These are phyloP conservation scores for Uropetala carovei DNA, from an alignment of 2,888 invertebrate species.

Conservation along the genomic window DNA sequence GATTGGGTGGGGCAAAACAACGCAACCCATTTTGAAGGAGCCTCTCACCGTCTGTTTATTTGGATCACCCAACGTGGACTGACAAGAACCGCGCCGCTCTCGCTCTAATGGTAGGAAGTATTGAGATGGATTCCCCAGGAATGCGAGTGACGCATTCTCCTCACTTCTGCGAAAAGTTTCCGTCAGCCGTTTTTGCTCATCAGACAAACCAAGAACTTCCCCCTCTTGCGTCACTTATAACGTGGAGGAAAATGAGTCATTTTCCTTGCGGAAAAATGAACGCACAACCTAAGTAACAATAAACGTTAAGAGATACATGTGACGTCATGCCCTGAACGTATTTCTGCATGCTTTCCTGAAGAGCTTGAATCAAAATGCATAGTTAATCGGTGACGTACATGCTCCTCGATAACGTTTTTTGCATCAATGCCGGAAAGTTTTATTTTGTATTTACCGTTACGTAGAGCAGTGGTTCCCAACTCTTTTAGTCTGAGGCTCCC, in stretches of 20 bases:
- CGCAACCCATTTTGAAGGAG: not conserved
- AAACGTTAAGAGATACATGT: too few relatives aligned
- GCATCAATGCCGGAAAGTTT: too few relatives aligned
- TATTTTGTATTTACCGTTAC: too few relatives aligned
- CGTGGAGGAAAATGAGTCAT: constrained; percentile 43
- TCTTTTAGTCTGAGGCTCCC: too few relatives aligned
- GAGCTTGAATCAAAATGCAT: too few relatives aligned
- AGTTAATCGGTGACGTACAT: too few relatives aligned
- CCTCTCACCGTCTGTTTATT: not conserved
- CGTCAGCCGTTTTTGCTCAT: constrained; percentile 45
- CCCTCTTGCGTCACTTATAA: constrained; percentile 54
- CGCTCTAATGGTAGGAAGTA: constrained; percentile 22
- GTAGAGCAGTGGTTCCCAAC: too few relatives aligned
- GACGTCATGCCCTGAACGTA: too few relatives aligned
- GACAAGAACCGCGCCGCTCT: not conserved
- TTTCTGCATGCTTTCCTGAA: too few relatives aligned
- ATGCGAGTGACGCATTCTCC: constrained; percentile 18
- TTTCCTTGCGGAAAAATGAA: not conserved
- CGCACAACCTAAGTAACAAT: too few relatives aligned
- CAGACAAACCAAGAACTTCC: constrained; percentile 54
- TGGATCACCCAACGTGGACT: constrained; percentile 26
- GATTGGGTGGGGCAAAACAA: not conserved
- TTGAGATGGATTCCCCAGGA: constrained; percentile 50
- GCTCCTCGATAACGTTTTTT: too few relatives aligned
- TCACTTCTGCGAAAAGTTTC: constrained; percentile 51